Evolutionary conservation across 2,113 vertebrate species (phyloP), one percentile per base, ranked within the genome.

Genomic region (Pseudonaja textilis): DNA sequence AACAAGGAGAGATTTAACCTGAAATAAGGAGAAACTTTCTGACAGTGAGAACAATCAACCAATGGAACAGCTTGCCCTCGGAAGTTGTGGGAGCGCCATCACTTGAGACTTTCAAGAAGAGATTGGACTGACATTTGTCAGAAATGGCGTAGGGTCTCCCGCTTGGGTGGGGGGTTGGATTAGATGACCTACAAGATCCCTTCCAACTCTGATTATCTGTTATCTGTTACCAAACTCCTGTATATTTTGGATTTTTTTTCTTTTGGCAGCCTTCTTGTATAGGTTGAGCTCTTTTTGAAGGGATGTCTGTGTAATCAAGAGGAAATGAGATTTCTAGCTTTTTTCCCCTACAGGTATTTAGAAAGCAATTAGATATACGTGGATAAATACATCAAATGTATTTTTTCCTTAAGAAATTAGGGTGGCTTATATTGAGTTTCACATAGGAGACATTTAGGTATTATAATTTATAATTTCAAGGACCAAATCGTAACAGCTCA

Each of bases 231-330:
- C 47, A 47, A 47, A 50, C 47, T 50, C 9, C n/a, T 54, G 34
- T 64, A 26, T 64, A 22, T 59, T 25, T 85, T 61, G 61, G 87
- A 86, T 34, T 91, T 34, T n/a, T 57, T 86, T 29, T 52, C 45
- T 0, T 0, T 34, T 88, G 74, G 89, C 88, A 89, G 69, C 85
- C 18, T 89, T 87, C n/a, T 93, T 85, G 18, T 34, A 52, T 26
- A 59, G 55, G 6, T 29, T 85, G 55, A 69, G 29, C 29, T 57
- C 59, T 91, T 47, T 94, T 14, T 90, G 88, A 93, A 93, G 61
- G 22, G 22, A 29, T 1, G 1, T 85, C 93, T 4, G 55, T 61
- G 3, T 90, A 90, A 90, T 89, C 47, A 25, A 56, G 89, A 74
- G 18, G 85, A 90, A 90, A 69, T 45, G 45, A 61, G 61, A 23